Base-by-base conservation (phyloP, 1,140 invertebrate species). In the Cepaea nemoralis region DNA sequence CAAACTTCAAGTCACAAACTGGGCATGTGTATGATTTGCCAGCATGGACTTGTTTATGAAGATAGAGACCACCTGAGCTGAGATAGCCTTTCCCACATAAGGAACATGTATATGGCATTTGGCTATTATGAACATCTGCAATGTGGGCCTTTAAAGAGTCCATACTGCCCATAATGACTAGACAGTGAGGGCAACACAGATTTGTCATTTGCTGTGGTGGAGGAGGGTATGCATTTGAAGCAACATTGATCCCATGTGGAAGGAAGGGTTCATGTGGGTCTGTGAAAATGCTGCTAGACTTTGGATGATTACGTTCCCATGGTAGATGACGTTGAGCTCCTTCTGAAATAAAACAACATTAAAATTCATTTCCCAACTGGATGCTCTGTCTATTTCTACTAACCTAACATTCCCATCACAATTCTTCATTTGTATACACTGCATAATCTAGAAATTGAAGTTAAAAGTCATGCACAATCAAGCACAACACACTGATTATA, bases 41-140 rank as follows among this genome's bases (percentile, higher is more conserved):
- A n/a, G 48, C 71, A 50, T 74, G 71, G 42, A 33, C 40, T 1
- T 42, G 71, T 19, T 74, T 74, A 35, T 74, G 71, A 45, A 74
- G 71, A 24, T 74, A 74, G 39, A 74, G 71, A 5, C 71, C 71
- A 27, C 71, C 39, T 1, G 71, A 74, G 22, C 71, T 74, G 16
- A 74, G 42, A 50, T 74, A 74, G 6, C 71, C 71, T 74, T 74
- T 74, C 24, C 71, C 71, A 74, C 71, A 74, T 48, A 45, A 19
- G 0, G 71, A 45, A 48, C 71, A 74, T 3, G 19, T 48, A 31
- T 42, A 74, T 1, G 71, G 71, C 71, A 74, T 27, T 45, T n/a
- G 37, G 39, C n/a, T 42, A 12, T 48, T 24, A 74, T 74, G 71
- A 6, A 22, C 31, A 27, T n/a, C 31, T 48, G 42, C 39, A 42